Evolutionary conservation across 2,113 vertebrate species (phyloP), one percentile per base, ranked within the genome.

Genomic region (Brachyhypopomus gauderio): DNA sequence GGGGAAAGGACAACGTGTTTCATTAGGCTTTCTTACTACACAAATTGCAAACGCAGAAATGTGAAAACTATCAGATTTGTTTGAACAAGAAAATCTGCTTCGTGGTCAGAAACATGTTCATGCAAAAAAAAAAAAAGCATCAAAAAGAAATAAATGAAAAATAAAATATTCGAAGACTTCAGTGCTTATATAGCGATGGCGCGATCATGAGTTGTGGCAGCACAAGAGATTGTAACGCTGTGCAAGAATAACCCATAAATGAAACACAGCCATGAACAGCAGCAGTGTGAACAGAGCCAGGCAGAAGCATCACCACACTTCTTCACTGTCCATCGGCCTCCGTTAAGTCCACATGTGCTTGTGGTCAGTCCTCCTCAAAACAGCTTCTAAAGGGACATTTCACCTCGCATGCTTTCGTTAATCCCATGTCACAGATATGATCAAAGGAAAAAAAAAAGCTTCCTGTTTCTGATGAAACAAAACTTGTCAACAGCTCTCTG

Each of bases 181-280:
- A 23, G 19, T 11, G n/a, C 59, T 73, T 58, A 75, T 12, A 66
- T 6, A 56, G 60, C 14, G 0, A 4, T 41, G 48, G 38, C 30
- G 3, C 2, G 59, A 41, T 1, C 1, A 23, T 73, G 14, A 79
- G 55, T 45, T 58, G 64, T 5, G 5, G 48, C 20, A 30, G 63
- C n/a, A 22, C 16, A 17, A n/a, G 22, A 22, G 63, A 48, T 77
- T 86, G 20, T 75, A 63, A 85, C 83, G 84, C 85, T 20, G 20
- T 38, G 72, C 38, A 23, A 62, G 72, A 41, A 63, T 62, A 38
- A 52, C 20, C 23, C 73, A 64, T 55, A 25, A 34, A 80, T 41
- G 6, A 67, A 41, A 66, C 16, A 5, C 17, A 80, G 64, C 34
- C 30, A 20, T 27, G 34, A 16, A 72, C 30, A 71, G 1, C 2